A percentile compares a stretch with the other conserved stretches of the same genome.
Evolutionary conservation across 2,797 vertebrate genomes (phyloP).

Genomic region (Galaxias olidus): DNA sequence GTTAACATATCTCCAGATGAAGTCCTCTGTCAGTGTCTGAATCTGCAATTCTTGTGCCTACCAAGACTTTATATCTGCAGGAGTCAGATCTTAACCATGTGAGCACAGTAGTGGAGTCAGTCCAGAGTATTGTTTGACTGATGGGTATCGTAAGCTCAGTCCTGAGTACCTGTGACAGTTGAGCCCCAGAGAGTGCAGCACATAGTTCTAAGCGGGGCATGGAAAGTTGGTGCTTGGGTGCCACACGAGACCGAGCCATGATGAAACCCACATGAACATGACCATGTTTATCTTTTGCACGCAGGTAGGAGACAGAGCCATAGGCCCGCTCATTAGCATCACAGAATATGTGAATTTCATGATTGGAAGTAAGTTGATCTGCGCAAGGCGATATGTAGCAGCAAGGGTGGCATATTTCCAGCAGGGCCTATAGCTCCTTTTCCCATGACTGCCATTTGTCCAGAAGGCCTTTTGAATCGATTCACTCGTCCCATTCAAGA

Average conservation of each 20-base stretch:
- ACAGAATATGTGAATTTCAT: conserved; percentile 3
- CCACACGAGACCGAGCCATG: conserved; percentile 7
- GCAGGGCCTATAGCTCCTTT: no score
- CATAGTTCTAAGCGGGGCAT: conserved; percentile 16
- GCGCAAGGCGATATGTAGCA: no score
- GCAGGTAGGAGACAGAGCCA: conserved; percentile 10
- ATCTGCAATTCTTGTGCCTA: not conserved
- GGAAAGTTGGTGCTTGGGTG: not conserved
- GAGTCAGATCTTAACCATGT: conserved; percentile 5
- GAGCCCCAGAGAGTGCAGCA: conserved; percentile 1
- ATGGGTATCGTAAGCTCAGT: conserved; percentile 7
- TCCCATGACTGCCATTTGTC: not conserved
- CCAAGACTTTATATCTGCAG: conserved; percentile 13
- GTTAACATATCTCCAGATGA: conserved; percentile 9
- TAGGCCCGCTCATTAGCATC: conserved; percentile 8
- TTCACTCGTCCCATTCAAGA: no score
- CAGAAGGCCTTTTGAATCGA: no score
- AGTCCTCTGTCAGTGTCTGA: not conserved
- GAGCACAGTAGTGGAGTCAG: conserved; percentile 8
- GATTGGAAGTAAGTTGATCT: no score
- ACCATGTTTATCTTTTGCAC: not conserved
- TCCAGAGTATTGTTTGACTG: not conserved
- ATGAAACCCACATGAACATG: conserved; percentile 6
- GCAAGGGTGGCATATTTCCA: no score
- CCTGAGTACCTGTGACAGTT: not conserved